Evolutionary conservation across 2,888 invertebrate species (phyloP), one percentile per base, ranked within the genome.

Genomic region (Epinotia bilunana): DNA sequence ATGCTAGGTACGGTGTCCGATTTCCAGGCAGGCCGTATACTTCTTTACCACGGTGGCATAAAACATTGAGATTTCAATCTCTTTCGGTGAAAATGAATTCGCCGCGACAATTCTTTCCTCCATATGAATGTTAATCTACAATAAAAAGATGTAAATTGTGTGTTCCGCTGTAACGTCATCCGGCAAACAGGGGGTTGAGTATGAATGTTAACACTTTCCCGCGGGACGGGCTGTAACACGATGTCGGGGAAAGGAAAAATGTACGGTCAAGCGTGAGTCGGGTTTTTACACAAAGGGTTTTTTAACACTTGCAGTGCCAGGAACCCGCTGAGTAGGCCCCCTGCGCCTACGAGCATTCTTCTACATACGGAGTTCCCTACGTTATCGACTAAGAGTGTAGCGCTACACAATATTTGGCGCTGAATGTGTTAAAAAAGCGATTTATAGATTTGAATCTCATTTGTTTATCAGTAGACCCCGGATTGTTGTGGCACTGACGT

Each of bases 81-180:
- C 1, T 43, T 43, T 13, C 57, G 2, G 7, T 18, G 20, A n/a
- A 28, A 18, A 39, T 13, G 12, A 55, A 55, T 13, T 13, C 18
- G 3, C 6, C 13, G 18, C 16, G 20, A 68, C 68, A 68, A 67
- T 68, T 57, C 16, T 68, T 39, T 57, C 55, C 68, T 57, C 20
- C 57, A 33, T 68, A 68, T 68, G 68, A 68, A 68, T 68, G 68
- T 20, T 68, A 68, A 68, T 57, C 33, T 20, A 57, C 57, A 58
- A 43, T 68, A 68, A 68, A 64, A 67, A 68, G 13, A 68, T 68
- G 68, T 68, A 68, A 68, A 68, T 57, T 63, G 63, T 46, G 68
- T 58, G 43, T 68, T 28, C 55, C 57, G 57, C 39, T 39, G 65
- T 65, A 49, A 64, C 64, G 16, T 57, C 68, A 58, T 61, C 67